Percentiles rank a stretch among this genome's conserved stretches.
Conservation (phyloP, 2,888 invertebrate species). For the Lysandra bellargus region DNA sequence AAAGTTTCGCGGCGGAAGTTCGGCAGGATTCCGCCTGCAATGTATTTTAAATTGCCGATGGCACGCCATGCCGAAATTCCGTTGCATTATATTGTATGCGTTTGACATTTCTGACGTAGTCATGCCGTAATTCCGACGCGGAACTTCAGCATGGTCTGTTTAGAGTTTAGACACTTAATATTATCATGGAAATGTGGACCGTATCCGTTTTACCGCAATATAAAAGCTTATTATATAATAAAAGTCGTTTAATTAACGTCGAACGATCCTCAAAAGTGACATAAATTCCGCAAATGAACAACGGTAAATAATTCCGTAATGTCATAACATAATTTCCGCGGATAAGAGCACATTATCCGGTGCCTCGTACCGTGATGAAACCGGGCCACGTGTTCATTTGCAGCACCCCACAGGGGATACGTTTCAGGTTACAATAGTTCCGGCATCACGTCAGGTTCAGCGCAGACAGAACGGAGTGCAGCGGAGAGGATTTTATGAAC, state of each 20-base stretch:
- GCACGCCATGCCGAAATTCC: too few species aligned
- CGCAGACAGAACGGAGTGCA: too few species aligned
- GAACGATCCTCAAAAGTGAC: background rate
- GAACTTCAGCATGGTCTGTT: too few species aligned
- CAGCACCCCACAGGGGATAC: slow-evolving; percentile 22
- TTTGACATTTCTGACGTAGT: too few species aligned
- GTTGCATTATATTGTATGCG: too few species aligned
- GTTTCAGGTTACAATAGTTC: slow-evolving; percentile 20
- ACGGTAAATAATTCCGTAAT: slow-evolving; percentile 8
- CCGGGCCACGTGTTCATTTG: slow-evolving; percentile 18
- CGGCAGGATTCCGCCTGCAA: too few species aligned
- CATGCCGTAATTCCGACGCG: too few species aligned
- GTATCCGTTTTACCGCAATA: background rate
- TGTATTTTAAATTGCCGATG: too few species aligned
- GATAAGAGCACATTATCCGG: slow-evolving; percentile 4
- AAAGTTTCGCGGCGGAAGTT: too few species aligned
- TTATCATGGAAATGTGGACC: background rate
- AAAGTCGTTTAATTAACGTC: slow-evolving; percentile 10
- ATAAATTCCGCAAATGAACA: slow-evolving; percentile 14
- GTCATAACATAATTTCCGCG: slow-evolving; percentile 20
- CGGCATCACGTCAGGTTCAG: background rate
- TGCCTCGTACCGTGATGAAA: background rate
- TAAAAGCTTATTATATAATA: background rate
- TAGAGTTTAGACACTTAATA: background rate
- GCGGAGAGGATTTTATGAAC: too few species aligned